phyloP scores from a whole-genome alignment of 2,113 vertebrate species.

The Strigops habroptila region DNA sequence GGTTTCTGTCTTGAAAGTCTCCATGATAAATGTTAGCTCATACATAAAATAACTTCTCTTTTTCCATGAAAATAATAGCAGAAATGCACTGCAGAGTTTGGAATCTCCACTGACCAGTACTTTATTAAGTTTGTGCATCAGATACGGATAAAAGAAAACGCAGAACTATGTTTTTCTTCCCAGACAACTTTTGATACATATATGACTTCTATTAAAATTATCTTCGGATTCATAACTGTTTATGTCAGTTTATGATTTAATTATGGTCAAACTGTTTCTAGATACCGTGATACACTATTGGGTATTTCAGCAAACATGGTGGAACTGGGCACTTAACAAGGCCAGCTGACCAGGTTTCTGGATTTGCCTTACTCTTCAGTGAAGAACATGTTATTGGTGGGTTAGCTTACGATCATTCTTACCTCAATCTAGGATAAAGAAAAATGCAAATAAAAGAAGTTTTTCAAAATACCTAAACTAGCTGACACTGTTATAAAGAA shows the following conservation, averaged over 20 bases:
- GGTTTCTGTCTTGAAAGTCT: neutral
- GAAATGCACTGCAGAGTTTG: neutral
- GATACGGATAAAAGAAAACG: neutral
- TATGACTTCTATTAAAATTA: neutral
- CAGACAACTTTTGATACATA: neutral
- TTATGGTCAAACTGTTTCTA: neutral
- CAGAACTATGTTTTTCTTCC: neutral
- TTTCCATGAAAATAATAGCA: neutral
- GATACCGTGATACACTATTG: neutral
- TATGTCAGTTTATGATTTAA: neutral
- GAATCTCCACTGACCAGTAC: neutral
- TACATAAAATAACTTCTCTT: neutral
- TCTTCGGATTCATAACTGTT: neutral
- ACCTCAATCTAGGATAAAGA: neutral
- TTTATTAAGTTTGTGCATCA: neutral
- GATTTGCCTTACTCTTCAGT: neutral
- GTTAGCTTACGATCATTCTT: neutral
- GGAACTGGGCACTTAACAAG: neutral
- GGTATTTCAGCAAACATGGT: neutral
- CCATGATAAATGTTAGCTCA: neutral
- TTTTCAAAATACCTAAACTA: neutral
- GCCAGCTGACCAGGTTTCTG: neutral
- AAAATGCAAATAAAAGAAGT: neutral
- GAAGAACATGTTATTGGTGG: neutral
- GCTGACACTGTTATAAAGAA: neutral